Percentiles rank a stretch among this genome's conserved stretches.
These are phyloP conservation scores for Slavum lentiscoides DNA, from an alignment of 2,888 invertebrate species.

Conservation along the genomic window DNA sequence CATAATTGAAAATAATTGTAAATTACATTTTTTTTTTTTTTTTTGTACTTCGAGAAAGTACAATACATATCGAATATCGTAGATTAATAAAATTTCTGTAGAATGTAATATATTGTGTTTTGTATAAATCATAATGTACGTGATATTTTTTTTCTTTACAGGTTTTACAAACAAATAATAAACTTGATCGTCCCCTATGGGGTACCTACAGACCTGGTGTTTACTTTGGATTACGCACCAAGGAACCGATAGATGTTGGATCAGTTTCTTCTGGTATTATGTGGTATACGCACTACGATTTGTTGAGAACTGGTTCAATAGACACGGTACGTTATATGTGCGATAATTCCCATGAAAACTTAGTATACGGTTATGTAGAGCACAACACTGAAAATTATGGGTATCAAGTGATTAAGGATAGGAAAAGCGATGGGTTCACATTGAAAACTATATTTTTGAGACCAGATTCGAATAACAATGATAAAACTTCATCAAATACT, in stretches of 20 bases:
- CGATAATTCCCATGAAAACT: slow-evolving; percentile 31
- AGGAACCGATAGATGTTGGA: slow-evolving; percentile 70
- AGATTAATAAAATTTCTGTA: too few relatives aligned
- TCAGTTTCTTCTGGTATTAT: slow-evolving; percentile 92
- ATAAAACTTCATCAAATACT: background rate
- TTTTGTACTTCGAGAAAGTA: too few relatives aligned
- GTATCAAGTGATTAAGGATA: slow-evolving; percentile 82
- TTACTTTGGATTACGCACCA: slow-evolving; percentile 88
- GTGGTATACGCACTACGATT: slow-evolving; percentile 73
- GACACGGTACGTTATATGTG: slow-evolving; percentile 40
- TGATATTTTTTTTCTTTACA: background rate
- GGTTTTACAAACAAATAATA: slow-evolving; percentile 70
- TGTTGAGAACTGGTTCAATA: slow-evolving; percentile 33
- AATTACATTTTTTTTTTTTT: too few relatives aligned
- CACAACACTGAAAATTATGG: slow-evolving; percentile 95
- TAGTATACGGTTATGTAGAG: slow-evolving; percentile 77
- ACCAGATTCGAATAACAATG: slow-evolving; percentile 73
- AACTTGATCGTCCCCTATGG: slow-evolving; percentile 84
- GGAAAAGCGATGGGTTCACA: slow-evolving; percentile 65
- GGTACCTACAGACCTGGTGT: slow-evolving; percentile 87
- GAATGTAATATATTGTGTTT: too few relatives aligned
- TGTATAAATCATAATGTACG: too few relatives aligned
- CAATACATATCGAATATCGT: too few relatives aligned
- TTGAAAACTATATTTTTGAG: slow-evolving; percentile 87
- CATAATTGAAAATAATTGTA: too few relatives aligned